A percentile compares a stretch with the other conserved stretches of the same genome.
Evolutionary conservation across 2,888 invertebrate genomes (phyloP).

Genomic region (Matsumyia berberina): DNA sequence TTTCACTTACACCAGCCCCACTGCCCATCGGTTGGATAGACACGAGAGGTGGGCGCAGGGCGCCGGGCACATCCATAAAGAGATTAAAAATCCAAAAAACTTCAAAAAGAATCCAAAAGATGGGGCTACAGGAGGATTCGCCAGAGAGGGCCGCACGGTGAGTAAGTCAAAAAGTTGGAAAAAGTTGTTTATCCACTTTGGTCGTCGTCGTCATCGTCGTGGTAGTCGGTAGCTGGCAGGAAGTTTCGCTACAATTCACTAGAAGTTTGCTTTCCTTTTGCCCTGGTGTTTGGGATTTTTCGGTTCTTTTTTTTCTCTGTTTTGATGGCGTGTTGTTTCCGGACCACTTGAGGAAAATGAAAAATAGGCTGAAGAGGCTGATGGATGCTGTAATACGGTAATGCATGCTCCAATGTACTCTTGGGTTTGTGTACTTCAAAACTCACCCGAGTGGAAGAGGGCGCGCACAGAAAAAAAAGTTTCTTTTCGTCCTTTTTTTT

Average conservation of each 20-base stretch:
- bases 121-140: neutral
- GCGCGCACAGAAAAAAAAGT: conserved; percentile 40
- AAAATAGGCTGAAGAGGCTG: conserved; percentile 74
- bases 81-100: conserved; percentile 72
- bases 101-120: conserved; percentile 67
- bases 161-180: conserved; percentile 54
- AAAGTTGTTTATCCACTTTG: conserved; percentile 63
- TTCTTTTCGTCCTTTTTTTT: too few species aligned
- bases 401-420: conserved; percentile 72
- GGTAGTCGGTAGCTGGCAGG: conserved; percentile 9
- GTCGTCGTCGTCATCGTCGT: conserved; percentile 19
- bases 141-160: neutral
- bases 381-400: conserved; percentile 72
- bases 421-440: conserved; percentile 59
- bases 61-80: conserved; percentile 65
- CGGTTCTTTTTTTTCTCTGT: conserved; percentile 16
- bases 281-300: conserved; percentile 27
- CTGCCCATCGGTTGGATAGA: neutral
- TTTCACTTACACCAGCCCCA: conserved; percentile 50
- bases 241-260: conserved; percentile 72
- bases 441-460: conserved; percentile 64
- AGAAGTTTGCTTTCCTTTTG: conserved; percentile 24
- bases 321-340: conserved; percentile 61
- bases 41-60: conserved; percentile 15
- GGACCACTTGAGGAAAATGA: conserved; percentile 76